These are phyloP conservation scores for Chaetophractus vellerosus DNA, from an alignment of 2,797 vertebrate species.

Conservation along the genomic window DNA sequence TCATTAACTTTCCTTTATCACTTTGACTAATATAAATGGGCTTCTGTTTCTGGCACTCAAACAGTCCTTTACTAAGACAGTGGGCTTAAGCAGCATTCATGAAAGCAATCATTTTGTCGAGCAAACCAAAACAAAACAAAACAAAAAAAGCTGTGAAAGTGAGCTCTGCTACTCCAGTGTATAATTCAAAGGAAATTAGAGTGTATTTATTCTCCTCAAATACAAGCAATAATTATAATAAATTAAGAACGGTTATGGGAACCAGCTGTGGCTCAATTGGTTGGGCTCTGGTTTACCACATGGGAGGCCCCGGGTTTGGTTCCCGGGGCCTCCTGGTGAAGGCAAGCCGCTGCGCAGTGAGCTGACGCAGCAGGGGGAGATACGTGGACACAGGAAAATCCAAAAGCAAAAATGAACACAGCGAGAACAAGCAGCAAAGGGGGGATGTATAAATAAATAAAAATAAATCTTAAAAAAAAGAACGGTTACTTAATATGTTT, in stretches of 20 bases:
- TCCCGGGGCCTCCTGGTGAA: too few species aligned
- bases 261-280: too few species aligned
- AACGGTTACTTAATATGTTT: slow-evolving; percentile 5
- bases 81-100: neutral
- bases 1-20: neutral
- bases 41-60: neutral
- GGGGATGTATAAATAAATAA: too few species aligned
- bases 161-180: neutral
- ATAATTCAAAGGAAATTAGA: slow-evolving; percentile 27
- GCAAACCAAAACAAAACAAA: too few species aligned
- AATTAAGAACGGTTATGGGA: neutral
- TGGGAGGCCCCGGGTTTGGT: too few species aligned
- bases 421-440: too few species aligned
- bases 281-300: too few species aligned
- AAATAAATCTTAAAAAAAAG: too few species aligned
- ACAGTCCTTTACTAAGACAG: neutral
- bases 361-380: too few species aligned
- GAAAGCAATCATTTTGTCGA: slow-evolving; percentile 7
- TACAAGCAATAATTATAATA: slow-evolving; percentile 15
- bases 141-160: neutral
- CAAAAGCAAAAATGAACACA: too few species aligned
- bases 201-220: neutral
- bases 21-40: slow-evolving; percentile 1
- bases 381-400: too few species aligned
- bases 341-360: too few species aligned